Conservation (phyloP, 2,888 invertebrate genomes). For the Liopterus haemorrhoidalis region DNA sequence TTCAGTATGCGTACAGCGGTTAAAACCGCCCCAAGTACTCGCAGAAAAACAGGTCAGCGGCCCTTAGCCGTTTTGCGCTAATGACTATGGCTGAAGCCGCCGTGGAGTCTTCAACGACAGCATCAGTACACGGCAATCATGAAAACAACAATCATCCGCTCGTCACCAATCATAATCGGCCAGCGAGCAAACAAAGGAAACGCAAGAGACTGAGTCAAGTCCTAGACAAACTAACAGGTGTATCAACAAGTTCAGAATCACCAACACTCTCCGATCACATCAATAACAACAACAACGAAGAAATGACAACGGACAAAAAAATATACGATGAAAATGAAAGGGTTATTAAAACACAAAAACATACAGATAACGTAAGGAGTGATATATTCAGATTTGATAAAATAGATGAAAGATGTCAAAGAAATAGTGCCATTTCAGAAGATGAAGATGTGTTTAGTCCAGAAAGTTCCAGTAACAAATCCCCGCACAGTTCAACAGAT, state of each 20-base stretch:
- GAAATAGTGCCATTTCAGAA: conserved; percentile 37
- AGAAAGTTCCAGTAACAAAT: conserved; percentile 51
- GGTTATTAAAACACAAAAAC: conserved; percentile 39
- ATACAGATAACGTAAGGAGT: conserved; percentile 32
- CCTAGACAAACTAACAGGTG: conserved; percentile 64
- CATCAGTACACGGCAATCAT: conserved; percentile 37
- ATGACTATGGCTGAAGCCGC: conserved; percentile 70
- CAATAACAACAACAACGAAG: conserved; percentile 42
- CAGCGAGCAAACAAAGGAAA: conserved; percentile 64
- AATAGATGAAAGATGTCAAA: conserved; percentile 39
- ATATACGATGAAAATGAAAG: conserved; percentile 18
- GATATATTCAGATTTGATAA: conserved; percentile 53
- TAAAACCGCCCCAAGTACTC: conserved; percentile 25
- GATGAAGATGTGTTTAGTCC: conserved; percentile 56
- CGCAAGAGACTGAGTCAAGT: conserved; percentile 74
- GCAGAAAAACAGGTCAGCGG: conserved; percentile 46
- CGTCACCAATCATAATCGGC: conserved; percentile 56
- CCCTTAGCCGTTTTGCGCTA: conserved; percentile 53
- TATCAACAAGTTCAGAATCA: conserved; percentile 29
- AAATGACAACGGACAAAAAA: conserved; percentile 22
- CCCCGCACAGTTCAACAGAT: conserved; percentile 52
- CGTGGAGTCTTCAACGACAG: conserved; percentile 48
- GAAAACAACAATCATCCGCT: conserved; percentile 56
- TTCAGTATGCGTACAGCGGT: conserved; percentile 35
- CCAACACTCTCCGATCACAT: conserved; percentile 33